phyloP scores from a whole-genome alignment of 2,797 vertebrate genomes.

The Psittacula derbiana region DNA sequence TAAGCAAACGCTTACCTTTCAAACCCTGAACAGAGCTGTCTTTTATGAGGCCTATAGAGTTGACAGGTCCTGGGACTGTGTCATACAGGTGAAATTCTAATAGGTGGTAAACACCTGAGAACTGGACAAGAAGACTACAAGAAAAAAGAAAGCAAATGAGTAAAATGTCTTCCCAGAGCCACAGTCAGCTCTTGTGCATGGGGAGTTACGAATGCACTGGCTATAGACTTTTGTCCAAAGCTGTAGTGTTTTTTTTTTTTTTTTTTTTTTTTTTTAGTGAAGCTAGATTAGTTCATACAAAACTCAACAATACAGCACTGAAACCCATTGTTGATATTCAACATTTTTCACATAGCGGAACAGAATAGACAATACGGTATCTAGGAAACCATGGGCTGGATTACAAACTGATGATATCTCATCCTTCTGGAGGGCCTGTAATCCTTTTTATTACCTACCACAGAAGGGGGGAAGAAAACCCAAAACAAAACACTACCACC shows the following conservation, averaged over 20 bases:
- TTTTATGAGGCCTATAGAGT: constrained; percentile 78
- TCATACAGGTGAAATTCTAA: constrained; percentile 72
- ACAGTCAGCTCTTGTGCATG: constrained; percentile 89
- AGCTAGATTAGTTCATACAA: constrained; percentile 99
- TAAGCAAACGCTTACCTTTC: constrained; percentile 82
- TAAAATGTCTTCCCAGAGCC: constrained; percentile 85
- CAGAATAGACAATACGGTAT: constrained; percentile 99
- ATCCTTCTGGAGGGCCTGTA: constrained; percentile 90
- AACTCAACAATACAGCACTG: constrained; percentile 99
- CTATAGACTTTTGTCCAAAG: constrained; percentile 99
- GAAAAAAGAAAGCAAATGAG: constrained; percentile 78
- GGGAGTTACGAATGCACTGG: constrained; percentile 94
- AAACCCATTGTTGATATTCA: constrained; percentile 99
- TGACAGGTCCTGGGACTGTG: constrained; percentile 78
- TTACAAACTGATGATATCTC: constrained; percentile 98
- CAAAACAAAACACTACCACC: constrained; percentile 63
- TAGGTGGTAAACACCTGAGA: constrained; percentile 77
- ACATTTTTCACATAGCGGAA: constrained; percentile 99
- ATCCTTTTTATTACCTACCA: constrained; percentile 91
- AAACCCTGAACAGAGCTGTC: constrained; percentile 73
- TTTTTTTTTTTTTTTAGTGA: constrained; percentile 93
- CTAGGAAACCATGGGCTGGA: constrained; percentile 98
- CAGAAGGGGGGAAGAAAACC: constrained; percentile 83
- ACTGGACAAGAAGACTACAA: constrained; percentile 75
- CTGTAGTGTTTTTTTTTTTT: constrained; percentile 86